Conservation (phyloP, 1,140 invertebrate genomes). For the Heliconius himera region DNA sequence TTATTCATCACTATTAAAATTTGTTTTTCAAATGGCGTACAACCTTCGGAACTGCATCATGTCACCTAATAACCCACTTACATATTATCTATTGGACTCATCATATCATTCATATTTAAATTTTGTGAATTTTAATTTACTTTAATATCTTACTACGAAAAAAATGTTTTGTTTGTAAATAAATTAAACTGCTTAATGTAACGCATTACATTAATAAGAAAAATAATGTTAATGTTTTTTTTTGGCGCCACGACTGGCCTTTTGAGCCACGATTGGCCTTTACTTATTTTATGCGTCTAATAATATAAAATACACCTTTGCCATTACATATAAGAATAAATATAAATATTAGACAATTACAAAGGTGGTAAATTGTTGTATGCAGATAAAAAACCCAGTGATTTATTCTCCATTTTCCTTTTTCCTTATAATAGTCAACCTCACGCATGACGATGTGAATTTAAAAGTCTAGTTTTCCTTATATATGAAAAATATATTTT, state of each 20-base stretch:
- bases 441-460: background rate
- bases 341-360: background rate
- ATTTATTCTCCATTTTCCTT: background rate
- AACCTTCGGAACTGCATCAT: slow-evolving; percentile 35
- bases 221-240: too few species aligned
- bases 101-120: slow-evolving; percentile 11
- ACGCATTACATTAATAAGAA: background rate
- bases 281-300: background rate
- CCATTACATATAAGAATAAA: background rate
- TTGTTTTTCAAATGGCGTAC: slow-evolving; percentile 14
- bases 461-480: background rate
- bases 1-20: slow-evolving; percentile 13
- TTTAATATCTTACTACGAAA: background rate
- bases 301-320: background rate
- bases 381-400: background rate
- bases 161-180: background rate
- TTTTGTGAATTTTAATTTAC: background rate
- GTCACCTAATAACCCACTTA: slow-evolving; percentile 38
- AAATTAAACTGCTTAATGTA: background rate
- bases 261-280: too few species aligned
- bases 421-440: background rate
- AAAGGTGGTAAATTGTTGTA: background rate
- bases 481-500: background rate
- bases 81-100: slow-evolving; percentile 14
- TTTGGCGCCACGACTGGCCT: too few species aligned